phyloP scores from a whole-genome alignment of 2,113 vertebrate genomes.

The Channa maculata region DNA sequence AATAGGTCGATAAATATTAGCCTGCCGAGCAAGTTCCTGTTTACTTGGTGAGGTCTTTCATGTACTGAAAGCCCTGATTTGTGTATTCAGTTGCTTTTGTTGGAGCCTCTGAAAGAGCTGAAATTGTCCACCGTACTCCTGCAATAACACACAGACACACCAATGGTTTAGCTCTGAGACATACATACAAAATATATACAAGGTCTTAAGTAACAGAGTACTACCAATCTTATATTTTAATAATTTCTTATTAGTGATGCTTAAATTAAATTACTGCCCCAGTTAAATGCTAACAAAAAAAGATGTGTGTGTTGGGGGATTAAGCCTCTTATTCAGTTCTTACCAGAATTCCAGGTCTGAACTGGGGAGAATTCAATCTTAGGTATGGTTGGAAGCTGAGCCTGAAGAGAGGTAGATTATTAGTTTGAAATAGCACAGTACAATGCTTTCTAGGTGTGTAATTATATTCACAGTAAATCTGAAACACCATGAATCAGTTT shows the following conservation, averaged over 20 bases:
- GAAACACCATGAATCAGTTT: neutral
- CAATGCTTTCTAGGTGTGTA: neutral
- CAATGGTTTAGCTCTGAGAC: neutral
- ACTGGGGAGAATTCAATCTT: slow-evolving; percentile 87
- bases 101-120: slow-evolving; percentile 88
- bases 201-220: neutral
- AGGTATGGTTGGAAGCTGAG: slow-evolving; percentile 88
- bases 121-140: slow-evolving; percentile 89
- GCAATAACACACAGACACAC: slow-evolving; percentile 46
- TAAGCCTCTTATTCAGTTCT: slow-evolving; percentile 42
- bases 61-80: slow-evolving; percentile 85
- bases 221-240: no score
- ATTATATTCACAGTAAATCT: neutral
- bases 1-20: slow-evolving; percentile 37
- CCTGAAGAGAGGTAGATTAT: slow-evolving; percentile 34
- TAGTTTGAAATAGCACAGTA: neutral
- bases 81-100: slow-evolving; percentile 85
- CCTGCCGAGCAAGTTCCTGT: slow-evolving; percentile 13
- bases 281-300: neutral
- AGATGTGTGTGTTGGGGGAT: neutral
- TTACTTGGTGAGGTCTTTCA: slow-evolving; percentile 89
- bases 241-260: neutral
- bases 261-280: slow-evolving; percentile 4
- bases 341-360: slow-evolving; percentile 93
- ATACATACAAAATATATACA: neutral